phyloP scores from a whole-genome alignment of 1,140 invertebrate species.

The Pectinophora gossypiella region DNA sequence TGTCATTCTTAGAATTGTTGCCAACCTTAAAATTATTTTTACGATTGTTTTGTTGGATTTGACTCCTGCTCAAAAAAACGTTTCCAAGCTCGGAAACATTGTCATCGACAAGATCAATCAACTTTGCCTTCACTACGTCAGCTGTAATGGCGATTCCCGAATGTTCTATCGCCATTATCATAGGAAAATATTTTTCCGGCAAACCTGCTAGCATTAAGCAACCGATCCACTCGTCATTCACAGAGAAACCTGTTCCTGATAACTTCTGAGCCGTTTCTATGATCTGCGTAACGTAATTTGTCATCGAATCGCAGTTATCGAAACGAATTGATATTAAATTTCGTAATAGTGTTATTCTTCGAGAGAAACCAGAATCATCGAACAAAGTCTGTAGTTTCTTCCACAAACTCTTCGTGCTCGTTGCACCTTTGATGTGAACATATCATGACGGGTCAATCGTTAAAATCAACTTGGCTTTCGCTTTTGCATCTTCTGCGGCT shows the following conservation, averaged over 20 bases:
- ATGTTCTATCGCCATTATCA: constrained; percentile 29
- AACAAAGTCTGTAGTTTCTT: neutral
- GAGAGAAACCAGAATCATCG: constrained; percentile 6
- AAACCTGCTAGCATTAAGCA: constrained; percentile 5
- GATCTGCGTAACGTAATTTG: constrained; percentile 1
- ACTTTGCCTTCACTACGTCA: constrained; percentile 25
- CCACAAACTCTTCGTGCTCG: neutral
- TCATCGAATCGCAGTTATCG: neutral
- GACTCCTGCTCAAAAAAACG: neutral
- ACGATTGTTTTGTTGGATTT: neutral
- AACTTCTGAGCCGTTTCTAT: constrained; percentile 1
- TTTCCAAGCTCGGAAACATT: neutral
- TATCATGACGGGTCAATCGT: constrained; percentile 28
- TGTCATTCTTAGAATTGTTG: neutral
- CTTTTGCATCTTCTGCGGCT: constrained; percentile 13
- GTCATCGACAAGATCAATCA: constrained; percentile 15
- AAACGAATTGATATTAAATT: constrained; percentile 2
- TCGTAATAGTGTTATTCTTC: constrained; percentile 3
- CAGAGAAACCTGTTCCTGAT: neutral
- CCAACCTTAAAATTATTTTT: neutral
- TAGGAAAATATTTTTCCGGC: constrained; percentile 2
- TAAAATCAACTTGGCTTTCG: constrained; percentile 29
- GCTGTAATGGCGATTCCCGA: constrained; percentile 21
- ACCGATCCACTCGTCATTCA: constrained; percentile 5
- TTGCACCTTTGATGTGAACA: neutral